Percentiles rank a stretch among this genome's conserved stretches.
phyloP scores from a whole-genome alignment of 2,113 vertebrate species.

The Dicerorhinus sumatrensis region DNA sequence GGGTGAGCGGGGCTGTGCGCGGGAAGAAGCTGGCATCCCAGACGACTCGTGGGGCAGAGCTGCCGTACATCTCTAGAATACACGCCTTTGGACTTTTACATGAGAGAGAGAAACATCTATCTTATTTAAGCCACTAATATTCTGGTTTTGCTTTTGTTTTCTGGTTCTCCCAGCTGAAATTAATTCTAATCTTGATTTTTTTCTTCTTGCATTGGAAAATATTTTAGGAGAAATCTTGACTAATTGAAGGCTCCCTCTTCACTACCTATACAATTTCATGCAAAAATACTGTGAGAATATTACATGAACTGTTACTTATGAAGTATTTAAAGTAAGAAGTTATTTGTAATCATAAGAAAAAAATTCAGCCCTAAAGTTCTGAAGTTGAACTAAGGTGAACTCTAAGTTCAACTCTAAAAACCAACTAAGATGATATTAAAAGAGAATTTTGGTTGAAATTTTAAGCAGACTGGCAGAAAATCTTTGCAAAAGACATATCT shows the following conservation, averaged over 20 bases:
- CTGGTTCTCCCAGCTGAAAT: not conserved
- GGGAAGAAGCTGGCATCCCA: no score
- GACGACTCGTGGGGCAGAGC: not conserved
- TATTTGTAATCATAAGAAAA: not conserved
- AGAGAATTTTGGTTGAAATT: not conserved
- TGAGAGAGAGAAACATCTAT: not conserved
- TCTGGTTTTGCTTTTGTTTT: not conserved
- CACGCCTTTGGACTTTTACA: not conserved
- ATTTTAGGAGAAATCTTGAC: not conserved
- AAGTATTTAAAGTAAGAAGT: not conserved
- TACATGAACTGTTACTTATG: not conserved
- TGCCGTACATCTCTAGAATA: not conserved
- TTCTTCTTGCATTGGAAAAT: not conserved
- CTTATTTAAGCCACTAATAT: not conserved
- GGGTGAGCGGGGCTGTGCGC: not conserved
- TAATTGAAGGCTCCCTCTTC: not conserved
- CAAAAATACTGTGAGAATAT: not conserved
- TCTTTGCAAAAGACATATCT: not conserved
- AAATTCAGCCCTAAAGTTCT: not conserved
- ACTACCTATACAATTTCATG: not conserved
- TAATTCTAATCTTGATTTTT: not conserved
- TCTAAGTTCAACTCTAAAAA: not conserved
- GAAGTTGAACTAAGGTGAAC: no score
- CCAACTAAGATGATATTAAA: not conserved
- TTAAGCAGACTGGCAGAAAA: not conserved